Base-by-base conservation (phyloP, 1,140 invertebrate species). In the Calycopis cecrops region DNA sequence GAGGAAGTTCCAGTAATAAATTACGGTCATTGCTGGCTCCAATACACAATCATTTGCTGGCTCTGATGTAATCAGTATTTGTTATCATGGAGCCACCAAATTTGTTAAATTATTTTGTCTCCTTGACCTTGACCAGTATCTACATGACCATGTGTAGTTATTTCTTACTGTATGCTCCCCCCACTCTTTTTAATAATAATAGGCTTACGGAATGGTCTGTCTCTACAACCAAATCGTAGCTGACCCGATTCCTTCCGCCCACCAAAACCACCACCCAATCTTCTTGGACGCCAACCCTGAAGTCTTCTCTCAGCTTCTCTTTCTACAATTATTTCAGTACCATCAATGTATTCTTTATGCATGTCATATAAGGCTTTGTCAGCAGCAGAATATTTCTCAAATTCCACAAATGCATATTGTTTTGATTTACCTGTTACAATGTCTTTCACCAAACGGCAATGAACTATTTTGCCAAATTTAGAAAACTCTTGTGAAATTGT, bases 191-290 rank as follows among this genome's bases (percentile, higher is more conserved):
- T 10, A 37, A 73, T 44, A 28, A 66, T 50, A 42, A 92, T 90
- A 2, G 93, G 93, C 79, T 90, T 91, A 63, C 88, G 91, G 60
- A 93, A 97, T 0, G 94, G 94, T 70, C 94, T 88, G 49, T 93
- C 91, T 68, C 89, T 89, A 18, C 96, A 93, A 7, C 96, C 96
- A 90, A 97, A 98, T 60, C 96, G 87, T 12, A 97, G 83, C 70
- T 98, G 96, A 0, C 96, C 96, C 3, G 95, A 95, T 79, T 96
- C 94, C 68, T 95, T 97, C 63, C 91, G 92, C 0, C 96, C 96
- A 9, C 95, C 95, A 73, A 97, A 94, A 12, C 96, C 96, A 44
- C 96, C 96, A 21, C 96, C 96, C 8, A 97, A 80, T 74, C 96
- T 86, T 65, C 96, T 88, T 6, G 96, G 96, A 76, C 93, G 91